Conservation (phyloP, 2,888 invertebrate genomes). For the Calameuta pallipes region DNA sequence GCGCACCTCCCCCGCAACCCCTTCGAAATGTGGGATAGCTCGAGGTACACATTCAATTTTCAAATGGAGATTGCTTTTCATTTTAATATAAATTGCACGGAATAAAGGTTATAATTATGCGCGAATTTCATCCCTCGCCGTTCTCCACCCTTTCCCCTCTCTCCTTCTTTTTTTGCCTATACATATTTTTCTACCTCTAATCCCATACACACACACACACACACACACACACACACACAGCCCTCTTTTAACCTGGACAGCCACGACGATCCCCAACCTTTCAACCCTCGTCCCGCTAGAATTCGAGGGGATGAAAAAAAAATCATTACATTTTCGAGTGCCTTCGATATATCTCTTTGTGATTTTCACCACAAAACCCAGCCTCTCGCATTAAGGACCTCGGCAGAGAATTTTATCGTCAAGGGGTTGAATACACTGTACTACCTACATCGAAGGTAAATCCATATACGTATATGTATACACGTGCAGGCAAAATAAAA, state of each 20-base stretch:
- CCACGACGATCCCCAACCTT: not conserved
- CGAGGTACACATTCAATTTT: slow-evolving; percentile 54
- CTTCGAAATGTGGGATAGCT: slow-evolving; percentile 31
- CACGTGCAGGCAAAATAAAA: not conserved
- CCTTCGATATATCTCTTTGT: not conserved
- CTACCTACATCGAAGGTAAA: not conserved
- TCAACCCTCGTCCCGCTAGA: not conserved
- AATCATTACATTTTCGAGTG: not conserved
- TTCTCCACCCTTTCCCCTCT: not conserved
- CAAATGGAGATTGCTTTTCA: slow-evolving; percentile 62
- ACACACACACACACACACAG: no score
- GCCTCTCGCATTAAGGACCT: not conserved
- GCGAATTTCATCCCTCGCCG: not conserved
- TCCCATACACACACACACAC: not conserved
- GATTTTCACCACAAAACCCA: not conserved
- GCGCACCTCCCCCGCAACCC: slow-evolving; percentile 18
- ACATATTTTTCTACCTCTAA: not conserved
- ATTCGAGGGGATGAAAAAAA: not conserved
- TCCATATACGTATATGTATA: not conserved
- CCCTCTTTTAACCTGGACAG: not conserved
- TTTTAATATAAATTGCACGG: slow-evolving; percentile 63
- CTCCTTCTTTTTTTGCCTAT: not conserved
- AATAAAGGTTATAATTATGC: slow-evolving; percentile 60
- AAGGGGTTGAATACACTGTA: not conserved
- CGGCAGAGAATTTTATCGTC: not conserved